Percentiles rank a stretch among this genome's conserved stretches.
Evolutionary conservation across 1,140 invertebrate genomes (phyloP).

Genomic region (Parasteatoda tepidariorum): DNA sequence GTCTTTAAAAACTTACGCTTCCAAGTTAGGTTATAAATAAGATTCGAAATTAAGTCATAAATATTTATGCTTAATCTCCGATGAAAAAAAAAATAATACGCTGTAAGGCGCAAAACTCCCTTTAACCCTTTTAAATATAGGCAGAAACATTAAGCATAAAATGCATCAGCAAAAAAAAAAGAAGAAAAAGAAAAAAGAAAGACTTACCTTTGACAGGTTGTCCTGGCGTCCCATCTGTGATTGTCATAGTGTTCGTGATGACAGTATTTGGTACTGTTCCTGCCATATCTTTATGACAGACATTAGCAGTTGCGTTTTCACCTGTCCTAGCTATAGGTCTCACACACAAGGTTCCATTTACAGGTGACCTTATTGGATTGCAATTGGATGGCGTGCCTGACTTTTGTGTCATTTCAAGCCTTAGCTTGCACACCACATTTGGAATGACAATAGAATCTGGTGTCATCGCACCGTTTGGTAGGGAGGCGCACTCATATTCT

Average conservation of each 20-base stretch:
- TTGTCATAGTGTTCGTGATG: slow-evolving; percentile 15
- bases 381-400: slow-evolving; percentile 32
- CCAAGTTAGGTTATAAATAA: no score
- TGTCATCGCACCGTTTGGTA: slow-evolving; percentile 5
- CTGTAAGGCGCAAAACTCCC: no score
- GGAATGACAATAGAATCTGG: slow-evolving; percentile 34
- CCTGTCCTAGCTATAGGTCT: slow-evolving; percentile 15
- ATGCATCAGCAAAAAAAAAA: no score
- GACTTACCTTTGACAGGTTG: slow-evolving; percentile 38
- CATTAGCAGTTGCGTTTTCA: slow-evolving; percentile 20
- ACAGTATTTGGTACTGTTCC: neutral
- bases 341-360: slow-evolving; percentile 19
- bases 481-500: neutral
- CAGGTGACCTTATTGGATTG: slow-evolving; percentile 27
- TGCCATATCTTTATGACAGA: slow-evolving; percentile 15
- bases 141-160: no score
- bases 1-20: no score
- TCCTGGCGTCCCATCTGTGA: slow-evolving; percentile 11
- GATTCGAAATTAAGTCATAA: no score
- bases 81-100: no score
- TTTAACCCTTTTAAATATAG: no score
- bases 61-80: no score
- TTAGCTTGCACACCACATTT: slow-evolving; percentile 49
- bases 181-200: no score
- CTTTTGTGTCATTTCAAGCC: slow-evolving; percentile 34